Evolutionary conservation across 2,797 vertebrate genomes (phyloP).

Genomic region (Rhynchotus rufescens): DNA sequence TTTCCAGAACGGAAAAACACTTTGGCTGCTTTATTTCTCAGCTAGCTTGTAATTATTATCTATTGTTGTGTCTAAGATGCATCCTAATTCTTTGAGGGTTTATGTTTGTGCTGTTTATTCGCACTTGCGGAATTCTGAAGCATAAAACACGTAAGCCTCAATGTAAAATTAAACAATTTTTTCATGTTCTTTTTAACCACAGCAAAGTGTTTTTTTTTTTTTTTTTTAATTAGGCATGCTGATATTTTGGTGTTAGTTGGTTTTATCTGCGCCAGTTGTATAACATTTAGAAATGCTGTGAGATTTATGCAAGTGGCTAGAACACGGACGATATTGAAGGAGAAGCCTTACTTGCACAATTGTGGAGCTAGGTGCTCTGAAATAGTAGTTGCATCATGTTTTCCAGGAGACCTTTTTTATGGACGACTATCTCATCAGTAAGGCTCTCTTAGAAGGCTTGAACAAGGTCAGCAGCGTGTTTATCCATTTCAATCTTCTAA

Average conservation of each 20-base stretch:
- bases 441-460: conserved; percentile 63
- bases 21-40: not conserved
- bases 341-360: conserved; percentile 40
- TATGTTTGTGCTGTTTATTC: not conserved
- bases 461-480: conserved; percentile 63
- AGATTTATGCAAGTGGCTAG: conserved; percentile 19
- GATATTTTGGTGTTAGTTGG: not conserved
- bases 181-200: not conserved
- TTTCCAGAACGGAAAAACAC: not conserved
- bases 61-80: not conserved
- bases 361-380: conserved; percentile 55
- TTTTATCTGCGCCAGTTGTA: not conserved
- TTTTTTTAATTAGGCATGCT: not conserved
- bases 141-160: not conserved
- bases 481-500: conserved; percentile 37
- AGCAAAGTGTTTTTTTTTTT: not conserved
- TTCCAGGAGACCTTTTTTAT: conserved; percentile 71
- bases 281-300: conserved; percentile 1
- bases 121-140: not conserved
- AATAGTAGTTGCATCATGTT: conserved; percentile 74
- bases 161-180: not conserved
- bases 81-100: not conserved
- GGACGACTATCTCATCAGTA: conserved; percentile 67
- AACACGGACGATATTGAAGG: conserved; percentile 29
- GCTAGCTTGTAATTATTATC: not conserved